phyloP scores from a whole-genome alignment of 92 coral and sea anemone genomes.

The Parazoanthus atlanticus region DNA sequence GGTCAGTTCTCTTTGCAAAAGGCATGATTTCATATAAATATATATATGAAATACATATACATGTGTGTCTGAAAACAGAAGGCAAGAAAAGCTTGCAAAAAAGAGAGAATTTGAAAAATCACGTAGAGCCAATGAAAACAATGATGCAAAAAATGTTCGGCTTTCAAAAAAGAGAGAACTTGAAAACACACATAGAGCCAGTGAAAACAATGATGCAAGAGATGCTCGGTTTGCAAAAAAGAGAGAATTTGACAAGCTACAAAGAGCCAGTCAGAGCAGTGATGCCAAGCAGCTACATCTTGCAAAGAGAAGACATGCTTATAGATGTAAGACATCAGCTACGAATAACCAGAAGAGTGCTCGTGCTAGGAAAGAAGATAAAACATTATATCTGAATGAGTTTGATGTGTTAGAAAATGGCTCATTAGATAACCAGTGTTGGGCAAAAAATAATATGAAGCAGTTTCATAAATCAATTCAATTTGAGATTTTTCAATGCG shows the following conservation, averaged over 20 bases:
- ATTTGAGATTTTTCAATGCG: slow-evolving; percentile 54
- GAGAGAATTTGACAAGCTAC: not conserved
- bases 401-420: slow-evolving; percentile 68
- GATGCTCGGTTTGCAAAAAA: not conserved
- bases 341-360: not conserved
- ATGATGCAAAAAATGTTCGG: slow-evolving; percentile 1
- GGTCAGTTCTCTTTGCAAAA: slow-evolving; percentile 2
- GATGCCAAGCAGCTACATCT: too few relatives aligned
- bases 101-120: not conserved
- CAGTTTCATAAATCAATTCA: slow-evolving; percentile 67
- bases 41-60: not conserved
- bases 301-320: not conserved
- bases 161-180: not conserved
- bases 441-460: slow-evolving; percentile 68
- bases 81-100: not conserved
- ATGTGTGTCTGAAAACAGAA: too few relatives aligned
- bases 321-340: not conserved
- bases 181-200: not conserved
- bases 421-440: slow-evolving; percentile 55
- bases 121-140: slow-evolving; percentile 7
- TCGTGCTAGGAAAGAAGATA: not conserved
- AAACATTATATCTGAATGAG: slow-evolving; percentile 52
- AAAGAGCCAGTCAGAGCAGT: slow-evolving; percentile 4
- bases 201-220: not conserved
- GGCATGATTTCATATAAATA: slow-evolving; percentile 1